phyloP scores from a whole-genome alignment of 2,888 invertebrate species.

The Agelastica alni region DNA sequence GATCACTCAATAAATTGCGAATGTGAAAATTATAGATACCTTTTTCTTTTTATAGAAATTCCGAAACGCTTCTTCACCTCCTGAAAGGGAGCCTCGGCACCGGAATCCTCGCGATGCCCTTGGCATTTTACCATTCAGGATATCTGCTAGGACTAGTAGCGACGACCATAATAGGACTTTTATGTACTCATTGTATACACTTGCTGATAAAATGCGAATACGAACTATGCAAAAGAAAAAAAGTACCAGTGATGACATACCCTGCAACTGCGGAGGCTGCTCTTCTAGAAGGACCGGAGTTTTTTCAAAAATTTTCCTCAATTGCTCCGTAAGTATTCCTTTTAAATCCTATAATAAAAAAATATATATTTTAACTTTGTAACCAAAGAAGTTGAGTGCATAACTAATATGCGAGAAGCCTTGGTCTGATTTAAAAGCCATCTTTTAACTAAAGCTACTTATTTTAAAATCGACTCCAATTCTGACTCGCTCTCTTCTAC shows the following conservation, averaged over 20 bases:
- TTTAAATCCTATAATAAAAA: too few species aligned
- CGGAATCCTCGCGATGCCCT: constrained; percentile 89
- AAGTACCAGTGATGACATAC: constrained; percentile 69
- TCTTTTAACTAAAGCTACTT: too few species aligned
- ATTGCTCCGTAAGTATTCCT: constrained; percentile 69
- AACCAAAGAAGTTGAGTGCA: too few species aligned
- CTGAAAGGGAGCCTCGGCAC: constrained; percentile 91
- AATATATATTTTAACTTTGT: too few species aligned
- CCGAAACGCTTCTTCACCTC: constrained; percentile 81
- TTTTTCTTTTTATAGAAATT: constrained; percentile 63
- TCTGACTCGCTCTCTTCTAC: too few species aligned
- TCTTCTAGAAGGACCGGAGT: constrained; percentile 74
- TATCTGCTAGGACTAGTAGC: constrained; percentile 79
- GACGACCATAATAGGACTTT: constrained; percentile 80
- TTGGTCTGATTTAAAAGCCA: too few species aligned
- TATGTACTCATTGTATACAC: constrained; percentile 95
- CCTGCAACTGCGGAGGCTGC: constrained; percentile 81
- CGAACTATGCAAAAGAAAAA: constrained; percentile 63
- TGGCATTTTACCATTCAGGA: constrained; percentile 83
- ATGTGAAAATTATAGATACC: too few species aligned
- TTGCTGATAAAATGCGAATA: constrained; percentile 76
- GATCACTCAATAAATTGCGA: too few species aligned
- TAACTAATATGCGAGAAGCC: too few species aligned
- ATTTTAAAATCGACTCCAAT: too few species aligned
- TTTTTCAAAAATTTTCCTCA: constrained; percentile 66